A percentile compares a stretch with the other conserved stretches of the same genome.
Conservation (phyloP, 1,140 invertebrate genomes). For the Plodia interpunctella region DNA sequence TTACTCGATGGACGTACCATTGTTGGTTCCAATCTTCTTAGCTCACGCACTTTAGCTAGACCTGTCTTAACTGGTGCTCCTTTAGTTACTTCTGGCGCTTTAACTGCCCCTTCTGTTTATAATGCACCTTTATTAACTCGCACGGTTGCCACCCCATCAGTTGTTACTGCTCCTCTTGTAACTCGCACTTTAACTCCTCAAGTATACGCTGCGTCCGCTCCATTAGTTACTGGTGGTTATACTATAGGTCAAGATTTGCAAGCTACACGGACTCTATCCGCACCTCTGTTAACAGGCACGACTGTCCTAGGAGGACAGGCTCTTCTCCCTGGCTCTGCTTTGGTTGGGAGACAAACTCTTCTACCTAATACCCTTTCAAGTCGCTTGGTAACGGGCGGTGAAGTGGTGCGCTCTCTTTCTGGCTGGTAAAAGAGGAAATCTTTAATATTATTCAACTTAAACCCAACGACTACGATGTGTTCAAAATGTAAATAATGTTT, state of each 20-base stretch:
- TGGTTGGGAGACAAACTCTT: neutral
- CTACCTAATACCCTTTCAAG: neutral
- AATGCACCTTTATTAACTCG: neutral
- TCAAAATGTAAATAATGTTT: neutral
- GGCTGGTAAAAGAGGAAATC: neutral
- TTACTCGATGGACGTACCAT: slow-evolving; percentile 18
- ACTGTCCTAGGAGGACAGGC: neutral
- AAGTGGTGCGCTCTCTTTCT: neutral
- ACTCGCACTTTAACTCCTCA: slow-evolving; percentile 11
- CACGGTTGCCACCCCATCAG: neutral
- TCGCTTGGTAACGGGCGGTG: neutral
- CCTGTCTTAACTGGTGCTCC: neutral
- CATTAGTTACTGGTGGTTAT: slow-evolving; percentile 14
- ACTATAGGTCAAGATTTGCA: neutral
- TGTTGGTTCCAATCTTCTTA: slow-evolving; percentile 7
- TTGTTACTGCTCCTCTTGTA: neutral
- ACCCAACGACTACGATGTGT: neutral
- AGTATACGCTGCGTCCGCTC: slow-evolving; percentile 29
- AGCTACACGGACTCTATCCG: neutral
- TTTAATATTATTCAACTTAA: neutral
- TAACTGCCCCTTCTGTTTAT: neutral
- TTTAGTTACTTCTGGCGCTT: neutral
- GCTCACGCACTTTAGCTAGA: neutral
- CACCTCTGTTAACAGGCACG: neutral
- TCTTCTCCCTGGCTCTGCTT: no score